phyloP scores from a whole-genome alignment of 2,888 invertebrate genomes.

The Orthosia gracilis region DNA sequence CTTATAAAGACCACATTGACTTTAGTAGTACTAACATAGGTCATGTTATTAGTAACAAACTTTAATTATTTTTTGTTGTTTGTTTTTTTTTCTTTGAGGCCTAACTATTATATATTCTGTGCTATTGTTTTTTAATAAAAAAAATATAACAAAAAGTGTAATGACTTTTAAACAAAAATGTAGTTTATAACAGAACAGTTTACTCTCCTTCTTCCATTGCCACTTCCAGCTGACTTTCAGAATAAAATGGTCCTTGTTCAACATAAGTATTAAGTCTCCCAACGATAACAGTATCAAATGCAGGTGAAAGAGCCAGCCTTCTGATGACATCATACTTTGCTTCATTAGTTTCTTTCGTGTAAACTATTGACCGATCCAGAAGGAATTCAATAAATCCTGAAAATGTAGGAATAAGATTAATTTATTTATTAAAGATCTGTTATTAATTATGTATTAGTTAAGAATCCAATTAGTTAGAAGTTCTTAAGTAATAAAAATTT shows the following conservation, averaged over 20 bases:
- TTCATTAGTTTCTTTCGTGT: constrained; percentile 94
- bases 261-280: constrained; percentile 93
- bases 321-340: constrained; percentile 94
- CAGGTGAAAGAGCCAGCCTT: constrained; percentile 90
- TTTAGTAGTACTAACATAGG: no score
- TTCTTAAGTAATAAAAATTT: not conserved
- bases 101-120: no score
- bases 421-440: constrained; percentile 3
- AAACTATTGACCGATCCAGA: constrained; percentile 93
- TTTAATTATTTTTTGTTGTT: no score
- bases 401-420: constrained; percentile 62
- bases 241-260: constrained; percentile 95
- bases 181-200: not conserved
- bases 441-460: not conserved
- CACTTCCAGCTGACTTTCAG: constrained; percentile 93
- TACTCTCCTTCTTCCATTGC: constrained; percentile 93
- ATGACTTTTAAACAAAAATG: not conserved
- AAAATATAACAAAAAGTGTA: not conserved
- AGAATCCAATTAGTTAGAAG: not conserved
- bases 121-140: no score
- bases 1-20: no score
- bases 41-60: no score
- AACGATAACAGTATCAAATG: constrained; percentile 92
- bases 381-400: constrained; percentile 95
- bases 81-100: no score